Base-by-base conservation (phyloP, 2,113 vertebrate species). In the Emydura subglobosa region DNA sequence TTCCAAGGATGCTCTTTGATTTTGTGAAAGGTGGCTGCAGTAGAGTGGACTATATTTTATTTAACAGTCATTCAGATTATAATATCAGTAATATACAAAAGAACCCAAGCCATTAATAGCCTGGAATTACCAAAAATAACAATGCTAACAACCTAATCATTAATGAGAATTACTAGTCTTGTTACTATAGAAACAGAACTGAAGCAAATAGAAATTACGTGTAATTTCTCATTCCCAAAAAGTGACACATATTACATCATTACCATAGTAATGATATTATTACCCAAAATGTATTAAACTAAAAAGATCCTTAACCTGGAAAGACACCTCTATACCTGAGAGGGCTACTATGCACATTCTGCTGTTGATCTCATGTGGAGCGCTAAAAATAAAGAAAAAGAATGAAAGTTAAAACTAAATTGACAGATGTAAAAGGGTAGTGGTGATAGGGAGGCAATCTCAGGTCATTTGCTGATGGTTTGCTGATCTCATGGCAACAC, bases 161-260 rank as follows among this genome's bases (percentile, higher is more conserved):
- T 97, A 97, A 97, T 95, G 88, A 97, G 94, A 97, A 97, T 97
- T 97, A 96, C 95, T 96, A 90, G 81, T 91, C 94, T 94, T 97
- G 97, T 98, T 97, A 96, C 97, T 98, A 98, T 98, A 97, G 97
- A 97, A 97, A 98, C 97, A 96, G 86, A 85, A 91, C 44, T 78
- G 93, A 97, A 96, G 92, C 96, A 98, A 98, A 98, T 91, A 97
- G 94, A 94, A 97, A 95, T 97, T 96, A 97, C 88, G 85, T 94
- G 83, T 89, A 95, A 96, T 97, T 97, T 96, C 95, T 97, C 87
- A 93, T 94, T 96, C 94, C 92, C 91, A 79, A 96, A 47, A 97
- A 97, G 95, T 97, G 95, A 93, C 95, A 97, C 86, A 95, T 87
- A 97, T 96, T 97, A 94, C 97, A 92, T 96, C 90, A 97, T 97